Evolutionary conservation across 1,140 invertebrate species (phyloP), one percentile per base, ranked within the genome.

Genomic region (Lordiphosa collinella): DNA sequence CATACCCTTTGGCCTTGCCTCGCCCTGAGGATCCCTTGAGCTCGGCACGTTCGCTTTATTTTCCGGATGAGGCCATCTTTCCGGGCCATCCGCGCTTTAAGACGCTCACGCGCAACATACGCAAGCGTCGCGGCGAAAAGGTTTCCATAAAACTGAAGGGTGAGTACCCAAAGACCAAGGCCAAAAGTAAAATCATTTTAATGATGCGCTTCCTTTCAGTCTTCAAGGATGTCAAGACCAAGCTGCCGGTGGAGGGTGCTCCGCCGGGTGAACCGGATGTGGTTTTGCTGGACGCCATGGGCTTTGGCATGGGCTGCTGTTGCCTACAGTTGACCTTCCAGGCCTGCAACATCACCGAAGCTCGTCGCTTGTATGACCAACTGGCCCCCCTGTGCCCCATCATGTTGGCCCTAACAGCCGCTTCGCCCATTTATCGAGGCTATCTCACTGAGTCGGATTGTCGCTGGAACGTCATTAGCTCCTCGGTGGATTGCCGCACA

Each of bases 251-350:
- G 61, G 94, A 97, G 88, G 93, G 94, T 13, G 93, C 92, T 2
- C 89, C 90, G 14, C 89, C 90, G 11, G 91, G 90, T 36, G 90
- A 92, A 69, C 93, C 94, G 2, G 94, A 98, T 91, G 95, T 97
- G 85, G 94, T 99, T 56, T 97, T 98, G 75, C 94, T 99, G 94
- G 98, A 99, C 90, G 96, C 97, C 1, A 99, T 99, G 98, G 98
- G 97, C 29, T 99, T 99, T 90, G 99, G 99, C 35, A 99, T 99
- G 99, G 98, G 98, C 29, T 98, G 96, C 87, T 99, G 96, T 84
- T 99, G 98, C 89, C 91, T 99, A 7, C 99, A 99, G 89, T 91
- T 98, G 14, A 98, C 96, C 25, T 98, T 98, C 90, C 88, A 89
- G 63, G 98, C 99, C 0, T 99, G 97, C 89, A 99, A 99, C 88